Base-by-base conservation (phyloP, 2,797 vertebrate genomes). In the Labroides dimidiatus region DNA sequence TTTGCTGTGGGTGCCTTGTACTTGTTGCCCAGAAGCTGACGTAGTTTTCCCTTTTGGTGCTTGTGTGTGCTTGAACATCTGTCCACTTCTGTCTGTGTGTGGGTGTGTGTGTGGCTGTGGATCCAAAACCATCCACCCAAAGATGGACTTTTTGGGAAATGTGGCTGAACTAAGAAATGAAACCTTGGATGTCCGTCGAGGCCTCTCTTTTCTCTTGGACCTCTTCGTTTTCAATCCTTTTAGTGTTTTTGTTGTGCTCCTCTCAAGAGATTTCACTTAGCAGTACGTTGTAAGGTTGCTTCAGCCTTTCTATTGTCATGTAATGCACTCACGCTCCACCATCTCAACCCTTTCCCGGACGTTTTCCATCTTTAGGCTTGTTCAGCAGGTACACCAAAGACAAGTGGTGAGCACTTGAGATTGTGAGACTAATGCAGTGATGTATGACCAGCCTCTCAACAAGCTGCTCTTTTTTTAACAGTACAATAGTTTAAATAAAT, bases 1-100 rank as follows among this genome's bases (percentile, higher is more conserved):
- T 72, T 84, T 66, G 73, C 72, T 69, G 78, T 53, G 68, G 63
- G 69, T 58, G 75, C 79, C 79, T 64, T 71, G 64, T 47, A 42
- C 58, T 70, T 39, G 66, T 7, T 74, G 74, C 83, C 80, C 84
- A 83, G 81, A 77, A 71, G 74, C 71, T 88, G 85, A 88, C 78
- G 77, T 84, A 23, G 64, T 76, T 72, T 82, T 72, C 86, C 68
- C 71, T 45, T 27, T 53, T 65, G 64, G 47, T 20, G 51, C 64
- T 19, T n/a, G 43, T 49, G 43, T 16, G 21, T 47, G 44, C 23
- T 47, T 10, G 17, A 30, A 72, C 42, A 61, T 84, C 42, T 78
- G 62, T 81, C 47, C 33, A 1, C 71, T 72, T 73, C 49, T 70
- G 45, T 19, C 23, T 67, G 41, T 27, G 5, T 51, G 44, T 47